Base-by-base conservation (phyloP, 2,888 invertebrate species). In the Sacculina carcini region DNA sequence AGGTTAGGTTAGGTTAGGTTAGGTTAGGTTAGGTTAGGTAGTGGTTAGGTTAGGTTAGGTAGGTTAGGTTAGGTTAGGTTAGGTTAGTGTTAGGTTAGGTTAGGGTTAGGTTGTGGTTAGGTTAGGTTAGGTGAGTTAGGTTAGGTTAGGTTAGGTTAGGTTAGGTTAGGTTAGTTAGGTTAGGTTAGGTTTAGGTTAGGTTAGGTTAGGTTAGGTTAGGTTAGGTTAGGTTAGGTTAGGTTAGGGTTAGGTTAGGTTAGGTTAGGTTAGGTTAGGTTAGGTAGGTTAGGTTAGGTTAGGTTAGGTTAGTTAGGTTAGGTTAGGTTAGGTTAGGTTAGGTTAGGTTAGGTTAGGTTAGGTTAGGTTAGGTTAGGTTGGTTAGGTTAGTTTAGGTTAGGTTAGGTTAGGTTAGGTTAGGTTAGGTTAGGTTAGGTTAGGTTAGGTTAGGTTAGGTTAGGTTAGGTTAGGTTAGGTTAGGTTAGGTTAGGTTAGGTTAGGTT, bases 381-480 rank as follows among this genome's bases (percentile, higher is more conserved):
- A n/a, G n/a, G n/a, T n/a, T n/a, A n/a, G n/a, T n/a, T n/a, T n/a
- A n/a, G n/a, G n/a, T n/a, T n/a, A n/a, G n/a, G n/a, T n/a, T n/a
- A 48, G 31, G 31, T 62, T 61, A 60, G 62, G 61, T 62, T 61
- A 60, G 62, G 62, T 62, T 60, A 60, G 62, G 61, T 57, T 55
- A 50, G 54, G 52, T 34, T 32, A 51, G 56, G 57, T 55, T 48
- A 53, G 56, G 57, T 57, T 51, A 53, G 56, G 57, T 61, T 59
- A 56, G 60, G 60, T 60, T 59, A 58, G 60, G 61, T 62, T 60
- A 60, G 61, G 60, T 62, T 60, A 60, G 61, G 59, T 61, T 61
- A 59, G 61, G 60, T 61, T 61, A 34, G 61, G 55, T 58, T 67
- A 59, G 60, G 61, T 59, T 56, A 50, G 55, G 52, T 57, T 47